A percentile compares a stretch with the other conserved stretches of the same genome.
Evolutionary conservation across 1,140 invertebrate species (phyloP).

Genomic region (Stegodyphus dumicola): DNA sequence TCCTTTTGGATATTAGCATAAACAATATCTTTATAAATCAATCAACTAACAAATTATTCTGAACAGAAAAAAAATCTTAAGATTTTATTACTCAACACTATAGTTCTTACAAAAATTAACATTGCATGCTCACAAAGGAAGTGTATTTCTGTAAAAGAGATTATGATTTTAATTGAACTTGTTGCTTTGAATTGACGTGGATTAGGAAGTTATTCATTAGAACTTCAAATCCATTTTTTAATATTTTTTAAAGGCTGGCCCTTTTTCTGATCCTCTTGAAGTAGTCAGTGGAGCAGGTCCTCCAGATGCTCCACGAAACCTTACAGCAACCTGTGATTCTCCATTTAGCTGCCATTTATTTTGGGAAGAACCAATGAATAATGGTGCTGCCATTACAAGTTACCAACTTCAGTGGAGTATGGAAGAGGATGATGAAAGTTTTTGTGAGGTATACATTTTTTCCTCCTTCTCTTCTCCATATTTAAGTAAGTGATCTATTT

Average conservation of each 20-base stretch:
- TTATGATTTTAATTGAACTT: no score
- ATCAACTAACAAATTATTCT: no score
- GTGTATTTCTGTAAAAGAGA: no score
- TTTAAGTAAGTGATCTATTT: constrained; percentile 1
- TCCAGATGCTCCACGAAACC: constrained; percentile 76
- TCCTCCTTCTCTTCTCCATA: not conserved
- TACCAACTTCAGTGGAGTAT: constrained; percentile 81
- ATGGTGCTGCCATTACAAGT: constrained; percentile 82
- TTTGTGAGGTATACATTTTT: constrained; percentile 65
- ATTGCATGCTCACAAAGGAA: no score
- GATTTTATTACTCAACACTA: no score
- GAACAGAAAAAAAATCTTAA: no score
- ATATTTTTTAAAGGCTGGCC: constrained; percentile 71
- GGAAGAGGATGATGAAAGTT: constrained; percentile 65
- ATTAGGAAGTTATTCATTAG: no score
- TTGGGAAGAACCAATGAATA: constrained; percentile 81
- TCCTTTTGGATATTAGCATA: no score
- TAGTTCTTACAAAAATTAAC: no score
- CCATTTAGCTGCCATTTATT: constrained; percentile 76
- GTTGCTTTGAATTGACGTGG: no score
- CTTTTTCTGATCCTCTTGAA: constrained; percentile 80
- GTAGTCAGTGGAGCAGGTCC: constrained; percentile 83
- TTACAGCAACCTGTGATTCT: constrained; percentile 73
- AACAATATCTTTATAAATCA: no score
- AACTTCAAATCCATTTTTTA: no score